phyloP scores from a whole-genome alignment of 2,888 invertebrate genomes.

The Lottia gigantea region DNA sequence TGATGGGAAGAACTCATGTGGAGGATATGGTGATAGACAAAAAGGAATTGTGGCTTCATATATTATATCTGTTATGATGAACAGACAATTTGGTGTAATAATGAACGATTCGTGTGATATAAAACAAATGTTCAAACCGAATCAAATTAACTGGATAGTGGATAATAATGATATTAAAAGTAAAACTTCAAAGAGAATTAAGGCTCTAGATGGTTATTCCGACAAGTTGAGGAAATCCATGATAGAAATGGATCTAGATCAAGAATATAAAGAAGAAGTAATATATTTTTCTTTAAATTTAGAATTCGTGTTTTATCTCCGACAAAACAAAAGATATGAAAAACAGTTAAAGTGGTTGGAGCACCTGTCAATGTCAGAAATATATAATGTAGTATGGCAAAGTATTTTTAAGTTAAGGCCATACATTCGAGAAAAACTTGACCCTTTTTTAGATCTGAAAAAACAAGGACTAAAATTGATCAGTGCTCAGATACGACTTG shows the following conservation, averaged over 20 bases:
- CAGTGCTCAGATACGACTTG: constrained; percentile 38
- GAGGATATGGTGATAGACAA: constrained; percentile 35
- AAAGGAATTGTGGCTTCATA: constrained; percentile 31
- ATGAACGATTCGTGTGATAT: constrained; percentile 30
- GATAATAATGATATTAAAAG: constrained; percentile 3
- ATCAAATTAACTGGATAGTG: constrained; percentile 10
- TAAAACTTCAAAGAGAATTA: not conserved
- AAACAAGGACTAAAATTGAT: constrained; percentile 26
- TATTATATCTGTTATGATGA: constrained; percentile 26
- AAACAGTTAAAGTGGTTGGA: constrained; percentile 14
- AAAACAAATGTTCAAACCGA: constrained; percentile 18
- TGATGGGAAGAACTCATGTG: constrained; percentile 17
- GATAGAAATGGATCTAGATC: constrained; percentile 11
- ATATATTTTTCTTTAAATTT: constrained; percentile 20
- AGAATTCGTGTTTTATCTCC: constrained; percentile 22
- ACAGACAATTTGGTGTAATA: constrained; percentile 27
- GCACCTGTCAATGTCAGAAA: constrained; percentile 15
- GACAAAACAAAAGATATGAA: constrained; percentile 12
- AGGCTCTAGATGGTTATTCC: constrained; percentile 13
- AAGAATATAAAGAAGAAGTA: constrained; percentile 12
- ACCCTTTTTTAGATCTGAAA: not conserved
- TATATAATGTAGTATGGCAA: constrained; percentile 16
- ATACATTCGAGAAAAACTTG: not conserved
- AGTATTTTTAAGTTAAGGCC: constrained; percentile 18
- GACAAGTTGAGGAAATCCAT: not conserved